Evolutionary conservation across 2,888 invertebrate genomes (phyloP).

Genomic region (Deilephila elpenor): DNA sequence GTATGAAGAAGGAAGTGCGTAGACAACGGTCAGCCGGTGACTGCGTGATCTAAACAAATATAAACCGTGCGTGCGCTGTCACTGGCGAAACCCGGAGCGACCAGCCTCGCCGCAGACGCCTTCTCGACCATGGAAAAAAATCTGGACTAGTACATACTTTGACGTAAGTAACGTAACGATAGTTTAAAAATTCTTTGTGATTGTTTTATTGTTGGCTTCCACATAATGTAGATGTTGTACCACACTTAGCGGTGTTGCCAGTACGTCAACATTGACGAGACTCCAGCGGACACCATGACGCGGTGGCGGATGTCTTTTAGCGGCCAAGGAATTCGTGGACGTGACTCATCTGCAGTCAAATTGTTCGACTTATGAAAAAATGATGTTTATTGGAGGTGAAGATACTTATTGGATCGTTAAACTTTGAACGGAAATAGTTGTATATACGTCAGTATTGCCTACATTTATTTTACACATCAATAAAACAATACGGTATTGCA

Average conservation of each 20-base stretch:
- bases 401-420: conserved; percentile 41
- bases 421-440: conserved; percentile 50
- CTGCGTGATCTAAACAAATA: conserved; percentile 71
- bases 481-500: conserved; percentile 78
- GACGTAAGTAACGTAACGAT: background rate
- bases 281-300: background rate
- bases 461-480: conserved; percentile 65
- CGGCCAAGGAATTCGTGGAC: conserved; percentile 13
- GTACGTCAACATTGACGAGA: conserved; percentile 4
- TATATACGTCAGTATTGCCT: conserved; percentile 55
- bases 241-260: background rate
- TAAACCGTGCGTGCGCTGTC: conserved; percentile 59
- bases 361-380: conserved; percentile 38
- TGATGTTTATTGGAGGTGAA: conserved; percentile 45
- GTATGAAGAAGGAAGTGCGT: conserved; percentile 62
- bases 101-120: conserved; percentile 37
- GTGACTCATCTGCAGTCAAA: conserved; percentile 29
- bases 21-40: conserved; percentile 54
- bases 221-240: background rate
- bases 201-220: conserved; percentile 7
- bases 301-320: conserved; percentile 25
- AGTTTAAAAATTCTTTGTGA: background rate
- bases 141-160: conserved; percentile 5
- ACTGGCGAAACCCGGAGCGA: conserved; percentile 39
- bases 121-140: conserved; percentile 14